Conservation (phyloP, 2,113 vertebrate species). For the Thinocorus orbignyianus region DNA sequence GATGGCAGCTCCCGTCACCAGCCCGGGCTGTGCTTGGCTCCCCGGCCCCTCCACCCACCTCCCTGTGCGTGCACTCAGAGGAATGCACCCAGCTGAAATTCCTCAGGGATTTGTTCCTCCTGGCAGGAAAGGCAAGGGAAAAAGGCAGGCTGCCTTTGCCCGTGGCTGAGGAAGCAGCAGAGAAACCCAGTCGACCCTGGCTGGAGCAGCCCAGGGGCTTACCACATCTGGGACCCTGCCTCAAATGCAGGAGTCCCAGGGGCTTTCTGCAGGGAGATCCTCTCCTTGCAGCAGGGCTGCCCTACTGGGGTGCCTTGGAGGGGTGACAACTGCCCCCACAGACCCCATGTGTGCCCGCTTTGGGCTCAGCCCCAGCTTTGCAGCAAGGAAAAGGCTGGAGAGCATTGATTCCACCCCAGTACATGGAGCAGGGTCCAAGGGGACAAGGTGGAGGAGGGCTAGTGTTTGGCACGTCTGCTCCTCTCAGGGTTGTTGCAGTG, state of each 20-base stretch:
- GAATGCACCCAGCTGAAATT: background rate
- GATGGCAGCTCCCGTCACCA: background rate
- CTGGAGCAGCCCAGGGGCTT: background rate
- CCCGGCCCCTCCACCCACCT: background rate
- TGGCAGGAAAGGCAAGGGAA: background rate
- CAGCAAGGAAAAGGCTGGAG: background rate
- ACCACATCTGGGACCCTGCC: background rate
- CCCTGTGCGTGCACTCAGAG: background rate
- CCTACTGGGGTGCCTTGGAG: background rate
- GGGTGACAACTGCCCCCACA: background rate
- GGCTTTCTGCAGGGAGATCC: background rate
- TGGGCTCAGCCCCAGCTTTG: rapidly evolving
- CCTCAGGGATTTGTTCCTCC: slow-evolving; percentile 35
- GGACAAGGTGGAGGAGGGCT: background rate
- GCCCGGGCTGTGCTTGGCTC: background rate
- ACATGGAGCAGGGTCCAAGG: background rate
- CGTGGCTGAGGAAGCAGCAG: rapidly evolving
- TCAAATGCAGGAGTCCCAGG: background rate
- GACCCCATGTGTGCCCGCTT: rapidly evolving
- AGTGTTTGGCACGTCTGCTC: background rate
- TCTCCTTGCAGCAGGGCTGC: background rate
- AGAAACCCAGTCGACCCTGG: background rate
- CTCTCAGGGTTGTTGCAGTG: background rate
- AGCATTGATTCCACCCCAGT: rapidly evolving
- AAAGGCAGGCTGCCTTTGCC: background rate